phyloP scores from a whole-genome alignment of 1,140 invertebrate species.

The Belonocnema kinseyi region DNA sequence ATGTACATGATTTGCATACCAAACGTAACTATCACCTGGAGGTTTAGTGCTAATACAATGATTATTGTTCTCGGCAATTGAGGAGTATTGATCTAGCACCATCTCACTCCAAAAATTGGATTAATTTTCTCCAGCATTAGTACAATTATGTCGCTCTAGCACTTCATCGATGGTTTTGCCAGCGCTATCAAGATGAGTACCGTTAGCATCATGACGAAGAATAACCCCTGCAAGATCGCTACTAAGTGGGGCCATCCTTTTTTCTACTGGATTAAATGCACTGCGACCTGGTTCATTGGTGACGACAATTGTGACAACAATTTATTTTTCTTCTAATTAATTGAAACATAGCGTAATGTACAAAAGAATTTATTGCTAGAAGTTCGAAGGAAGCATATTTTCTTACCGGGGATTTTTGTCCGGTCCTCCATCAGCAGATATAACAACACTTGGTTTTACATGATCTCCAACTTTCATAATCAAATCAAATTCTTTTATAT shows the following conservation, averaged over 20 bases:
- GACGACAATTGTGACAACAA: conserved; percentile 66
- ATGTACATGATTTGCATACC: conserved; percentile 18
- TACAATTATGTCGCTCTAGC: not conserved
- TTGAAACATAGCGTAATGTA: too few relatives aligned
- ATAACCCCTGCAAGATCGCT: not conserved
- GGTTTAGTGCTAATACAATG: not conserved
- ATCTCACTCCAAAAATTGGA: not conserved
- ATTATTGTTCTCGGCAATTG: not conserved
- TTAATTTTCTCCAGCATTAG: not conserved
- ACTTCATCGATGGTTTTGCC: not conserved
- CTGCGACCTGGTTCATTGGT: conserved; percentile 58
- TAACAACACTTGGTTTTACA: too few relatives aligned
- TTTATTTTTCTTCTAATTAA: too few relatives aligned
- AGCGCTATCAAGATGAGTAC: conserved; percentile 7
- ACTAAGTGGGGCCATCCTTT: not conserved
- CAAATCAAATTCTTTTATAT: conserved; percentile 57
- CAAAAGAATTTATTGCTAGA: too few relatives aligned
- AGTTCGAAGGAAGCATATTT: too few relatives aligned
- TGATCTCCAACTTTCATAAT: too few relatives aligned
- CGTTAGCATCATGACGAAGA: not conserved
- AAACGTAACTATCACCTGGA: not conserved
- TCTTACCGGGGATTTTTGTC: too few relatives aligned
- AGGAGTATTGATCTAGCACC: not conserved
- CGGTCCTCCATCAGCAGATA: too few relatives aligned
- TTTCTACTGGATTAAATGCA: not conserved